Evolutionary conservation across 2,797 vertebrate genomes (phyloP).

Genomic region (Hypotaenidia okinawae): DNA sequence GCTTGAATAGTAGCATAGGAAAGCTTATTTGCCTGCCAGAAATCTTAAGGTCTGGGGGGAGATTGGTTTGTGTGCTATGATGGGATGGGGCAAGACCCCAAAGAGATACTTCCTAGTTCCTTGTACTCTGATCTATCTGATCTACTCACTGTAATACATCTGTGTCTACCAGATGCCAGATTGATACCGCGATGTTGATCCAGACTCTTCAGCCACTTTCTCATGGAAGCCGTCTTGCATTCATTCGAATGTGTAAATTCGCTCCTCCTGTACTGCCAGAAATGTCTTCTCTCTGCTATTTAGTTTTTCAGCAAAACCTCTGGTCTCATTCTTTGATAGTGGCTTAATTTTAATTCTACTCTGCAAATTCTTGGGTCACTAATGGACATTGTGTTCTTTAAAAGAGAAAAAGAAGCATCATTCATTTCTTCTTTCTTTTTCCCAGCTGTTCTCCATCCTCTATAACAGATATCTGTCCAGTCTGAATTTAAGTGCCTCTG

Average conservation of each 20-base stretch:
- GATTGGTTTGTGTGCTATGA: rapidly evolving
- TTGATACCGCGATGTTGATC: neutral
- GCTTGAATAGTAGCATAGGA: neutral
- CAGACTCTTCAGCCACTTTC: neutral
- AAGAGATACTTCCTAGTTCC: neutral
- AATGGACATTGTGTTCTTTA: neutral
- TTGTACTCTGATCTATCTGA: neutral
- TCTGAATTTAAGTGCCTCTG: neutral
- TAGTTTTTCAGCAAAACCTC: neutral
- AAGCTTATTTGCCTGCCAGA: neutral
- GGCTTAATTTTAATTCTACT: neutral
- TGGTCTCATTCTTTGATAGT: neutral
- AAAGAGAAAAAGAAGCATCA: neutral
- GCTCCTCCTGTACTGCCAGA: neutral
- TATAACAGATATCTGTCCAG: neutral
- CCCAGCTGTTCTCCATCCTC: neutral
- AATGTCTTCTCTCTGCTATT: neutral
- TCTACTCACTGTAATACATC: neutral
- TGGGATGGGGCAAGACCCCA: neutral
- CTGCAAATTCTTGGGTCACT: neutral
- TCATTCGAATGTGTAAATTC: neutral
- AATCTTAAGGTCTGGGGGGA: neutral
- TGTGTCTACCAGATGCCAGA: neutral
- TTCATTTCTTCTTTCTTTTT: neutral
- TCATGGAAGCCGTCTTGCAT: conserved; percentile 4